A percentile compares a stretch with the other conserved stretches of the same genome.
Conservation (phyloP, 2,888 invertebrate genomes). For the Heliconius erato region DNA sequence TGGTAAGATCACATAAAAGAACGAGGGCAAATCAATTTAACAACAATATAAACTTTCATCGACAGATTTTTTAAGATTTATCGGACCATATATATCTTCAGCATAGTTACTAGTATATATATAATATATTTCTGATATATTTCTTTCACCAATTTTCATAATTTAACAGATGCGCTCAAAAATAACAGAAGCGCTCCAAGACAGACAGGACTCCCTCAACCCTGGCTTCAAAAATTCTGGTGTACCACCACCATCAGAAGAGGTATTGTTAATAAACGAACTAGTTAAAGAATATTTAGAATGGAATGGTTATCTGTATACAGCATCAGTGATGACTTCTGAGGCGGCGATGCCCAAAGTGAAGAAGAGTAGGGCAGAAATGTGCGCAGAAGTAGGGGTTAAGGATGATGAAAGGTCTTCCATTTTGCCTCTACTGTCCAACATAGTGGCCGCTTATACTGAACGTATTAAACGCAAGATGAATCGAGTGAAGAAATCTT, state of each 20-base stretch:
- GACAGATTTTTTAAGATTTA: too few relatives aligned
- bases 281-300: constrained; percentile 88
- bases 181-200: constrained; percentile 73
- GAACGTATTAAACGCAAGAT: constrained; percentile 79
- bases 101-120: too few relatives aligned
- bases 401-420: constrained; percentile 83
- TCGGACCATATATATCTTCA: too few relatives aligned
- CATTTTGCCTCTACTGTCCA: constrained; percentile 82
- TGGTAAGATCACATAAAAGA: too few relatives aligned
- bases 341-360: constrained; percentile 73
- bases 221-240: constrained; percentile 55
- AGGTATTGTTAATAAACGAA: constrained; percentile 87
- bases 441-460: constrained; percentile 84
- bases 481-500: constrained; percentile 65
- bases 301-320: constrained; percentile 90
- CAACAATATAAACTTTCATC: too few relatives aligned
- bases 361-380: constrained; percentile 64
- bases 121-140: too few relatives aligned
- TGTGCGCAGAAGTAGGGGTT: constrained; percentile 81
- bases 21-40: too few relatives aligned
- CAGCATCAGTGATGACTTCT: constrained; percentile 84
- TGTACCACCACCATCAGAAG: constrained; percentile 66
- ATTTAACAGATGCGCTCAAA: constrained; percentile 60
- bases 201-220: constrained; percentile 60
- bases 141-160: too few relatives aligned